Evolutionary conservation across 2,797 vertebrate species (phyloP), one percentile per base, ranked within the genome.

Genomic region (Euthynnus affinis): DNA sequence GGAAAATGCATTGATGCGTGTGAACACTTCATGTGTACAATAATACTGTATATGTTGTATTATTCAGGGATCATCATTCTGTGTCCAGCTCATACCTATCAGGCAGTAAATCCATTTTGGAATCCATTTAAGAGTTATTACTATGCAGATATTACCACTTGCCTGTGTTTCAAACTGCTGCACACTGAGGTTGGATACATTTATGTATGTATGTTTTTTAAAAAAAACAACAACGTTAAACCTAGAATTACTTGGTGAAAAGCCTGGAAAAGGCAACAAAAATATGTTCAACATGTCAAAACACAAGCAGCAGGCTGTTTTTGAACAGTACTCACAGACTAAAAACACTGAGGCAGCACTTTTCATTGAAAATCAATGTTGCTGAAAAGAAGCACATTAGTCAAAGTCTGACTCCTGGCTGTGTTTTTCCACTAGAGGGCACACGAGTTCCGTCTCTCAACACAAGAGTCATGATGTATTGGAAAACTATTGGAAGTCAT

Each of bases 351-450:
- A 42, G 42, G 42, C 42, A 64, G 53, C 23, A 44, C 17, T 58
- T 65, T 40, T 40, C 23, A 40, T 6, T 42, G 32, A 58, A 52
- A 71, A 60, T 58, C 6, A 42, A 4, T 27, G 44, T 62, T 15
- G 23, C 20, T 44, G 15, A 27, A 4, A 53, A 55, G 7, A 46
- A 46, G 1, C 18, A 4, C 48, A 14, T 29, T 1, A 5, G 2
- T 51, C 17, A 49, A 42, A 32, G 0, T 15, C 29, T 40, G 20
- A 14, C 7, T 59, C 12, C 20, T 32, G 8, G 25, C 9, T 60
- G 1, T 20, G 8, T 32, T 75, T 74, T 61, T 74, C 85, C 78
- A 76, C 53, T 5, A 82, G 78, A 49, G 60, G 76, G 75, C 67
- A 78, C 60, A 55, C 2, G 6, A 51, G 60, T 14, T 71, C 77